Base-by-base conservation (phyloP, 2,888 invertebrate genomes). In the Agrotis ipsilon region DNA sequence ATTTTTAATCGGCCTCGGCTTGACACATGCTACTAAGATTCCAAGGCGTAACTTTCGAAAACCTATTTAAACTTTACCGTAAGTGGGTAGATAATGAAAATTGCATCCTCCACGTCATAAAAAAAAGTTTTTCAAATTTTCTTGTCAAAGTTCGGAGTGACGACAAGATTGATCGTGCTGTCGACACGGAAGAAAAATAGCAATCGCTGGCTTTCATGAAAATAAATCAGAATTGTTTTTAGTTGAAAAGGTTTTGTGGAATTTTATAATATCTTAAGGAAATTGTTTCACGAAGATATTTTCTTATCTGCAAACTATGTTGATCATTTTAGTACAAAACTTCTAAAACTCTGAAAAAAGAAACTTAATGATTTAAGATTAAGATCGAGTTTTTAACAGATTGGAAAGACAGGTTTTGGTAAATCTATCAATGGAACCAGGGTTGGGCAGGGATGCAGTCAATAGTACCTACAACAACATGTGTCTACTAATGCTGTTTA, bases 151-250 rank as follows among this genome's bases (percentile, higher is more conserved):
- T 83, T 80, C 75, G 75, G 86, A 87, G 85, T 89, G 89, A 89
- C 86, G 85, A 81, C 83, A 77, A 84, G 83, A 93, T 93, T 90
- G 89, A 93, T 93, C 88, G 89, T 87, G 74, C 86, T 88, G 91
- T 92, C 88, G 84, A 79, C 84, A 81, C 72, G 82, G 84, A 88
- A 86, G 86, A 86, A 80, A 68, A 72, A 83, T 63, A 61, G 71
- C 58, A 45, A 61, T 64, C 63, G 59, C 68, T 55, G 51, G n/a
- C 60, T 64, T 74, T 48, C 61, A 75, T 46, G 57, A 62, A 72
- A 54, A 64, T 78, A 51, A 67, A 58, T 73, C 43, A 55, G 32
- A 21, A 62, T 67, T 63, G 55, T 32, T 63, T 64, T 62, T 46
- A 61, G 49, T 82, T 46, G 46, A 60, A 39, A 55, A 48, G n/a